Base-by-base conservation (phyloP, 2,888 invertebrate genomes). In the Drosophila planitibia region DNA sequence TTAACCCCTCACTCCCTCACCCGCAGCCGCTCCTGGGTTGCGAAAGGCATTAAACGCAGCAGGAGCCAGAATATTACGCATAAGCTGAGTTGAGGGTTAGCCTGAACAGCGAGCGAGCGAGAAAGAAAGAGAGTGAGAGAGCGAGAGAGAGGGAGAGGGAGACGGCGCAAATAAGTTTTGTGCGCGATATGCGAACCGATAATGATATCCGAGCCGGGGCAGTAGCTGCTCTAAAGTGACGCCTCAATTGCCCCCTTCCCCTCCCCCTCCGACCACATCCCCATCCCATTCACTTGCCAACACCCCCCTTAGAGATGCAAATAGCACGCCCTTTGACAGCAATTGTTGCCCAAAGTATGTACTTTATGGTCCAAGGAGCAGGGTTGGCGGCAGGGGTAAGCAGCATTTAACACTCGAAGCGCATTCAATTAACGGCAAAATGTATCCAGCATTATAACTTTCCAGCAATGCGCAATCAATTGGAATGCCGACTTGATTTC, bases 31-130 rank as follows among this genome's bases (percentile, higher is more conserved):
- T 41, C 30, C 41, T 41, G 58, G 58, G 71, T 49, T 63, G 69
- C 28, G 44, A 62, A 65, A 68, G 76, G 70, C 72, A 85, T 86
- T 76, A 88, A 88, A 88, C 87, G 83, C 87, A 88, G 87, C 87
- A 91, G 91, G 85, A 88, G 85, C 87, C 73, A 67, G 78, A 68
- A 72, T 70, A 85, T 88, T 79, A 85, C 77, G 89, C 82, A 73
- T 30, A 33, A 57, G 62, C 71, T 16, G 35, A 35, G 62, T 52
- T 47, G 49, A 60, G 54, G 70, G 71, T 81, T 66, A 47, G 47
- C 47, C 44, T 12, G 16, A 44, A 22, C 12, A 28, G 6, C 28
- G 35, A 63, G 62, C 64, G 44, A 59, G 32, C 59, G 55, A 52
- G n/a, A 55, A 32, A 4, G 12, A 6, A 25, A 66, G 62, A 51